Base-by-base conservation (phyloP, 2,113 vertebrate species). In the Vicugna pacos region DNA sequence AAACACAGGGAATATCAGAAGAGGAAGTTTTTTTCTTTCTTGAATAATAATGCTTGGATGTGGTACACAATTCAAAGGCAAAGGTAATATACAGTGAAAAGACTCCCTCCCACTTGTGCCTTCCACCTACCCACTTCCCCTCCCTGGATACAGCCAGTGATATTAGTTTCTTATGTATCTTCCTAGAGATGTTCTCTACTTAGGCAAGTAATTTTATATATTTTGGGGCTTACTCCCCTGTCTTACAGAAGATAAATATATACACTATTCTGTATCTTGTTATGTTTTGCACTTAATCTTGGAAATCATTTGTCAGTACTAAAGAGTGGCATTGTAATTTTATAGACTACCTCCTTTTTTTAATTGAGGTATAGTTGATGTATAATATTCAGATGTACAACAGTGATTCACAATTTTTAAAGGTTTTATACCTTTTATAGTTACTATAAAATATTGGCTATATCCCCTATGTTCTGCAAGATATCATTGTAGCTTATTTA, bases 281-380 rank as follows among this genome's bases (percentile, higher is more conserved):
- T 89, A 87, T 93, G n/a, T 84, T 88, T 95, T 97, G 16, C 58
- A 79, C 60, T 89, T 91, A 32, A 67, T 97, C 38, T 93, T 77
- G 22, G 35, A 85, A 96, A 76, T 80, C 20, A 75, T 91, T 97
- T 81, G 54, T 80, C 48, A 67, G 6, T 87, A 65, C n/a, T 58
- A 62, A 86, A 58, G 28, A 93, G 4, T 93, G 30, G 8, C 19
- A 79, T 58, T 89, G 20, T 77, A 60, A 35, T 52, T 50, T 77
- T 56, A 35, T 79, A 79, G 76, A 56, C 24, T 56, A 35, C n/a
- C 50, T 79, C 14, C 14, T 50, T 77, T 77, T 77, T 42, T 42
- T 42, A 42, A 54, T 79, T 56, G 20, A 35, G 50, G 13, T 79
- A 8, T 54, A 54, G 32, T 79, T 79, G 32, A 35, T 56, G 50